Base-by-base conservation (phyloP, 1,140 invertebrate genomes). In the Pachypeltis micranthus region DNA sequence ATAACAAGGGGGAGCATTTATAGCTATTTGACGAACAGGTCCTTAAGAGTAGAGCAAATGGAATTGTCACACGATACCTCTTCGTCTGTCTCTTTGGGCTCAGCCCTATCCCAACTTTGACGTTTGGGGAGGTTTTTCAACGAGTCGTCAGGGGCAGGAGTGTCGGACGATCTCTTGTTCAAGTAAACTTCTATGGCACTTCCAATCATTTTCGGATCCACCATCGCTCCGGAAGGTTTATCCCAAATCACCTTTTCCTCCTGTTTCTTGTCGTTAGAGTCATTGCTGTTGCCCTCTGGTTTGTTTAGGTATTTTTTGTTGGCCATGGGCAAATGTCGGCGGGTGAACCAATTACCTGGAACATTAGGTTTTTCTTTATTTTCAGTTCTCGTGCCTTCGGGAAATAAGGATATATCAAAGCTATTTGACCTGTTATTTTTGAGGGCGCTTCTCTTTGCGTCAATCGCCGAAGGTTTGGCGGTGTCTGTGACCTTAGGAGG, bases 131-230 rank as follows among this genome's bases (percentile, higher is more conserved):
- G 44, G 7, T 28, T 66, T 34, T 44, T 63, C 10, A 59, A 71
- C 26, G 69, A 63, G 12, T 66, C 63, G 59, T 68, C 71, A 21
- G 67, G 65, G 31, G 66, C 68, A 27, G 69, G 65, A 25, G 67
- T 68, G 66, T 64, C 26, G 64, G 51, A 24, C 64, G 68, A 1
- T 69, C 63, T 75, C 2, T 74, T 73, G 0, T 75, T 76, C 14
- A 91, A 75, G 67, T 88, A 89, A 25, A 85, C 87, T 74, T 91
- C 86, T 62, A 91, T 91, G 3, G 87, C 88, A 69, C 80, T 88
- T 19, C 87, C 88, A 7, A 90, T 74, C 0, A 86, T 81, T 68
- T 87, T 84, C 2, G 87, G 83, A 68, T 90, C 87, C 2, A 90
- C 85, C 47, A 85, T 78, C 0, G 85, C 85, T 1, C 85, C 85